Conservation (phyloP, 2,113 vertebrate species). For the Nycticryphes semicollaris region DNA sequence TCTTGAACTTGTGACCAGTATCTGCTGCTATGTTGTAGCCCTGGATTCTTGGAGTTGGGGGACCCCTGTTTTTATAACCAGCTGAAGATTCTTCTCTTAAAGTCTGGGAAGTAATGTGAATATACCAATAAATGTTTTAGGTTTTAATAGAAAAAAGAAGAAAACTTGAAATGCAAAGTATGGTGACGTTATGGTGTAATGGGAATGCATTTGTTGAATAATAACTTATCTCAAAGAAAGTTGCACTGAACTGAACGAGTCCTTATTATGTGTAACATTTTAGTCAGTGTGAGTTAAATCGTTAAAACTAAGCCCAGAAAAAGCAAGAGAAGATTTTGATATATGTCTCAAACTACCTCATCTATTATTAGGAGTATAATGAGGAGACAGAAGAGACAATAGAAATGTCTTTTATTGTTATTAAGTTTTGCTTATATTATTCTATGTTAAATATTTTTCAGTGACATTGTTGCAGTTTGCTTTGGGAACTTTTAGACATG, state of each 20-base stretch:
- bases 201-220: neutral
- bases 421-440: slow-evolving; percentile 12
- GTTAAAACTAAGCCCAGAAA: neutral
- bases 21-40: neutral
- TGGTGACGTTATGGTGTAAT: neutral
- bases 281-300: neutral
- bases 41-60: neutral
- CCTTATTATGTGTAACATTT: neutral
- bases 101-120: neutral
- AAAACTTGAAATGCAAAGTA: neutral
- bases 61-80: neutral
- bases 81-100: neutral
- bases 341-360: neutral
- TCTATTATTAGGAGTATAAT: neutral
- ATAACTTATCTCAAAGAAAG: neutral
- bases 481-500: slow-evolving; percentile 56
- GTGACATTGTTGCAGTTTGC: slow-evolving; percentile 23
- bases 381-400: neutral
- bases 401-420: slow-evolving; percentile 8
- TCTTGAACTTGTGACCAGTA: neutral
- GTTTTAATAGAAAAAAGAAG: neutral
- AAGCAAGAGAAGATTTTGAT: neutral
- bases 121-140: neutral
- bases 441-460: slow-evolving; percentile 36
- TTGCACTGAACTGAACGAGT: neutral